Conservation (phyloP, 2,113 vertebrate genomes). For the Indicator maculatus region DNA sequence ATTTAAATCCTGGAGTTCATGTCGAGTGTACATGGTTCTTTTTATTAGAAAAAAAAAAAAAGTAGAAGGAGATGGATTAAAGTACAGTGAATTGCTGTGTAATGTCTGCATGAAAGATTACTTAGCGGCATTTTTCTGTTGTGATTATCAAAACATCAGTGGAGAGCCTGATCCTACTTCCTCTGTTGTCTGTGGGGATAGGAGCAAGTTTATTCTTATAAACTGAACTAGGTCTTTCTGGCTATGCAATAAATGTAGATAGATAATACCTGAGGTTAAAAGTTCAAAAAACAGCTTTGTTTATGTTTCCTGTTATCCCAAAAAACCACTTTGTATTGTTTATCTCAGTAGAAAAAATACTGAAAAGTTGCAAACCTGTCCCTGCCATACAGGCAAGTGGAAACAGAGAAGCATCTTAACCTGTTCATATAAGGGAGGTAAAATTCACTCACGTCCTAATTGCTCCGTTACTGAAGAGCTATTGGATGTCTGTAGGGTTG, state of each 20-base stretch:
- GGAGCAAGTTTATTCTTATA: background rate
- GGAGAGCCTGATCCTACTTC: background rate
- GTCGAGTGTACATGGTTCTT: background rate
- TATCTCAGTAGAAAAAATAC: background rate
- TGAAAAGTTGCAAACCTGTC: background rate
- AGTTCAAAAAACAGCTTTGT: background rate
- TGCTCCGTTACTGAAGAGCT: background rate
- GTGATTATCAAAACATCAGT: background rate
- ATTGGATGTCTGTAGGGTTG: background rate
- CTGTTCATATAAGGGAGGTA: fast-evolving
- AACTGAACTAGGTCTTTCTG: background rate
- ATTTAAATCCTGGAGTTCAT: slow-evolving; percentile 50
- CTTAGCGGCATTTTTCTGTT: background rate
- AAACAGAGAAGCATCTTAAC: background rate
- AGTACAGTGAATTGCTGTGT: background rate
- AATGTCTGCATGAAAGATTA: background rate
- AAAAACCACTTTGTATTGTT: background rate
- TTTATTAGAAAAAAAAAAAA: slow-evolving; percentile 53
- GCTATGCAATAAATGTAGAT: background rate
- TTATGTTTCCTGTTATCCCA: background rate
- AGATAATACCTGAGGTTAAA: background rate
- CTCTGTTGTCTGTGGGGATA: background rate
- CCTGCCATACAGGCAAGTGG: background rate
- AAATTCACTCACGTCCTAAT: background rate
- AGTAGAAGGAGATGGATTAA: slow-evolving; percentile 6